Base-by-base conservation (phyloP, 1,140 invertebrate species). In the Bradynema listronoti region DNA sequence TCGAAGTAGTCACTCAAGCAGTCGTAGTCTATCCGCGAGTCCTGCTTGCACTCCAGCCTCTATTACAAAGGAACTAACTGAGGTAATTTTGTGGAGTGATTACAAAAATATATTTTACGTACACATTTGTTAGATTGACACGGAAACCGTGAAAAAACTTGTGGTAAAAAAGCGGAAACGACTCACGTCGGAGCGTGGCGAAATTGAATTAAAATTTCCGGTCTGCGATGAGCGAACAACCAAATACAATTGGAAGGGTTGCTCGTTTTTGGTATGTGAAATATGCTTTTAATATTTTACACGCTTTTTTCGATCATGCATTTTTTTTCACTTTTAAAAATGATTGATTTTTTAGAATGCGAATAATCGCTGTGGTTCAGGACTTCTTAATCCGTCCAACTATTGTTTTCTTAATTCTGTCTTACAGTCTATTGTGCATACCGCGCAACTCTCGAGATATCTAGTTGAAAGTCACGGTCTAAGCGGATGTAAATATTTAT, bases 351-450 rank as follows among this genome's bases (percentile, higher is more conserved):
- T 62, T 66, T 22, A 62, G 30, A 43, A 64, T 39, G 30, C 11
- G n/a, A 43, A 65, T n/a, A 16, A 27, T 6, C 27, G 30, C 24
- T 33, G 36, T 51, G 65, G 55, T 24, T 27, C 55, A 24, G 66
- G 66, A 0, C 56, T 68, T 27, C 33, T 43, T 11, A 68, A 68
- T 25, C 33, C 53, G 11, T 27, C 42, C 22, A 68, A 68, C 25
- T 47, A 72, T 25, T 68, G 66, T 29, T 68, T 68, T 25, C 16
- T 68, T 24, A 68, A 68, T 36, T 33, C 25, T 34, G 66, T 68
- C n/a, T 64, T 68, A 3, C 66, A 68, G 33, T 50, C 57, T 19
- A 47, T 68, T 27, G 49, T 68, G 14, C 66, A 68, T 30, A 68
- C 52, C 5, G 50, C 60, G 16, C 66, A 72, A n/a, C 49, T 68